These are phyloP conservation scores for Tamandua tetradactyla DNA, from an alignment of 2,797 vertebrate species.

Conservation along the genomic window DNA sequence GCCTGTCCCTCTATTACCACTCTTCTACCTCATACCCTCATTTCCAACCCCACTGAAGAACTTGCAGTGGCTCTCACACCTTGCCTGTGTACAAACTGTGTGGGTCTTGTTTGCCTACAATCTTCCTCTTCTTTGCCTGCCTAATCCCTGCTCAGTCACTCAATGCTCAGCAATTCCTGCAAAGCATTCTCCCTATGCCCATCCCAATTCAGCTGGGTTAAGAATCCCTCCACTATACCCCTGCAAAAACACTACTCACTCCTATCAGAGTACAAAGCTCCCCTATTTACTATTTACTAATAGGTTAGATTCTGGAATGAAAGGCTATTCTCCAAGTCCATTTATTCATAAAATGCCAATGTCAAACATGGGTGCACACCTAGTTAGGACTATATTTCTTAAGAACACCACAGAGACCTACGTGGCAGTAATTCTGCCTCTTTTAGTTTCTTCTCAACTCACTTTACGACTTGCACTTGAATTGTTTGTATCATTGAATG, in stretches of 20 bases:
- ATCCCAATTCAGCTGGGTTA: not conserved
- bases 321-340: not conserved
- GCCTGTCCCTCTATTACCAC: not conserved
- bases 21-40: not conserved
- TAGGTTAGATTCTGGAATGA: constrained; percentile 7
- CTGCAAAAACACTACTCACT: not conserved
- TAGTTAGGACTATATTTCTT: not conserved
- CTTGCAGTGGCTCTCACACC: not conserved
- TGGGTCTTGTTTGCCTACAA: not conserved
- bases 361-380: not conserved
- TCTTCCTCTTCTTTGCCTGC: not conserved
- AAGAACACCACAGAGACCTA: not conserved
- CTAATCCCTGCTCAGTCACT: not conserved
- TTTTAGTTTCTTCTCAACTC: constrained; percentile 36
- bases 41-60: not conserved
- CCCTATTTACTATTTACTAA: not conserved
- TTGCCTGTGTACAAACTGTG: not conserved
- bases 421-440: not conserved
- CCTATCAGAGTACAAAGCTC: not conserved
- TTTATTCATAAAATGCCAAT: constrained; percentile 39
- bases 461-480: constrained; percentile 27
- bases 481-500: not conserved
- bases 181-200: not conserved
- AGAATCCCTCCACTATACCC: not conserved
- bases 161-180: not conserved